phyloP scores from a whole-genome alignment of 2,113 vertebrate species.

The Hemicordylus capensis region DNA sequence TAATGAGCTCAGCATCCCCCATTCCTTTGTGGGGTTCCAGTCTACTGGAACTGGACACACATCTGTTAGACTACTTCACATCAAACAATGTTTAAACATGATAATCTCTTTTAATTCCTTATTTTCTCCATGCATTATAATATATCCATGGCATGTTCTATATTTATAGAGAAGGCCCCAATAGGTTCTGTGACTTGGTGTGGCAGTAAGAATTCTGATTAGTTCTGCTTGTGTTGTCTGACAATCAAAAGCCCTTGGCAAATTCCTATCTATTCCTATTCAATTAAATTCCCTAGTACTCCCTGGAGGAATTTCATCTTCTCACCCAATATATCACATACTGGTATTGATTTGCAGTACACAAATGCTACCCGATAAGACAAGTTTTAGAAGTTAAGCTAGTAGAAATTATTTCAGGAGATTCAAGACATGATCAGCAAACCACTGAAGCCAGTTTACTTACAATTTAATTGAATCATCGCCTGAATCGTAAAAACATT shows the following conservation, averaged over 20 bases:
- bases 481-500: neutral
- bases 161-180: neutral
- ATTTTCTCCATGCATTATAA: constrained; percentile 7
- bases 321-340: neutral
- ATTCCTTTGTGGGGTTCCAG: neutral
- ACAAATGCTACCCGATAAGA: neutral
- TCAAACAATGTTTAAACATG: neutral
- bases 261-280: neutral
- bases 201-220: neutral
- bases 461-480: neutral
- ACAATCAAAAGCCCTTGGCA: constrained; percentile 1
- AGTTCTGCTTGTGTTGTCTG: neutral
- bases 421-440: neutral
- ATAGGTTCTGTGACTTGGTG: neutral
- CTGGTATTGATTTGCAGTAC: neutral
- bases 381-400: neutral
- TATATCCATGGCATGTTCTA: neutral
- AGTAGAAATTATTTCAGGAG: neutral
- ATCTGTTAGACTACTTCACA: neutral
- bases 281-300: neutral
- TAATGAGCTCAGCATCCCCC: neutral
- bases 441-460: neutral
- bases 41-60: neutral
- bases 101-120: neutral
- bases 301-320: neutral